Evolutionary conservation across 2,113 vertebrate species (phyloP), one percentile per base, ranked within the genome.

Genomic region (Camarhynchus parvulus): DNA sequence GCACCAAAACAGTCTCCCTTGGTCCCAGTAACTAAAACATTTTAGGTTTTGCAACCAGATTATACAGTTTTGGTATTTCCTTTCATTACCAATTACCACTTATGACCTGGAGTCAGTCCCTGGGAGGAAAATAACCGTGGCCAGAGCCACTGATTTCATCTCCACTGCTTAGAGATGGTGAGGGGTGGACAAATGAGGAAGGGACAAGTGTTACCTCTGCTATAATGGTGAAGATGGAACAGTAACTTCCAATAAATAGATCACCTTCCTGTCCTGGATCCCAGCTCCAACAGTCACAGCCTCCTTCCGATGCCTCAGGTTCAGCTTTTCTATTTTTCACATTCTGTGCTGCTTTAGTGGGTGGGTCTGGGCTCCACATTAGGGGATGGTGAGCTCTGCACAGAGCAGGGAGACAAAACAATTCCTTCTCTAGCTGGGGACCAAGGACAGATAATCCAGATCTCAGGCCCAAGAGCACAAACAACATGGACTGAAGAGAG

Each of bases 41-140:
- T 46, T 11, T n/a, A 56, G 33, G 5, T 25, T 90, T 86, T 77
- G 39, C 13, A 41, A 16, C 4, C 18, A 83, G 50, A 24, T 55
- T 2, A 2, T 2, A 7, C 2, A 52, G 2, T 27, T 33, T 24
- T 35, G 16, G 1, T 20, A 2, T 30, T 39, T 52, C 28, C 33
- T 50, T 82, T n/a, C n/a, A 35, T 68, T 59, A 41, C 7, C 14
- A 44, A 17, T 8, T 46, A 3, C 23, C 21, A 11, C 10, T 17
- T 6, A 2, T 0, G 8, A 12, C 27, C 8, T 24, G 44, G 6
- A 47, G 30, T 12, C 62, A 58, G 53, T 20, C n/a, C 37, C 18
- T 39, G 31, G 42, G 18, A 73, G 20, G 17, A 33, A 84, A 73
- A 44, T 14, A 33, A 20, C n/a, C 2, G 31, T 35, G 59, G n/a